phyloP scores from a whole-genome alignment of 2,113 vertebrate species.

The Leiothrix lutea region DNA sequence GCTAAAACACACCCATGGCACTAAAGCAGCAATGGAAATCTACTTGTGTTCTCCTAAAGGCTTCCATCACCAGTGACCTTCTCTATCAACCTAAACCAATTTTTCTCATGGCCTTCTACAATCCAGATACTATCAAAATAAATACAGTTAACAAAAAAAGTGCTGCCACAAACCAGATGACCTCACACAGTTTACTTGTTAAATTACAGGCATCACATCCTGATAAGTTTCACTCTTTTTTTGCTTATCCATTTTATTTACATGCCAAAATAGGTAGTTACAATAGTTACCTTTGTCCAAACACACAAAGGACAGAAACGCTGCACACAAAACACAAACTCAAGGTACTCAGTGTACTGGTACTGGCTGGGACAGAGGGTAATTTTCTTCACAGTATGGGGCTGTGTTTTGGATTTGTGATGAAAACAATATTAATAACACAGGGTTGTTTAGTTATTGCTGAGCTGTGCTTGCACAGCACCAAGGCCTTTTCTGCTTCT shows the following conservation, averaged over 20 bases:
- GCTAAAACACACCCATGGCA: not conserved
- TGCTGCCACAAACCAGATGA: not conserved
- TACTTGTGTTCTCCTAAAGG: not conserved
- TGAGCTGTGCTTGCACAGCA: not conserved
- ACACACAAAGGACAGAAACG: not conserved
- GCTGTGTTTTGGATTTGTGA: not conserved
- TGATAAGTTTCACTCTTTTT: not conserved
- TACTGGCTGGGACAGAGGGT: not conserved
- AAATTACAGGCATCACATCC: not conserved
- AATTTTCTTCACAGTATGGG: not conserved
- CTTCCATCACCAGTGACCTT: not conserved
- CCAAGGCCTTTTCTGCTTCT: not conserved
- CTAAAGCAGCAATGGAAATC: not conserved
- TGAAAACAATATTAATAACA: not conserved
- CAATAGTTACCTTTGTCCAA: not conserved
- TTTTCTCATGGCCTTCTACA: not conserved
- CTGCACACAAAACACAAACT: not conserved
- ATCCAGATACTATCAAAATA: not conserved
- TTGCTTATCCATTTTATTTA: not conserved
- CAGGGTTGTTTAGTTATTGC: not conserved
- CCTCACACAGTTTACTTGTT: not conserved
- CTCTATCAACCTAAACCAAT: not conserved
- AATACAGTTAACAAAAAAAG: not conserved
- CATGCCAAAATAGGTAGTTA: not conserved
- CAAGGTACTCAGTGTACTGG: not conserved